Base-by-base conservation (phyloP, 2,888 invertebrate genomes). In the Phortica okadai region DNA sequence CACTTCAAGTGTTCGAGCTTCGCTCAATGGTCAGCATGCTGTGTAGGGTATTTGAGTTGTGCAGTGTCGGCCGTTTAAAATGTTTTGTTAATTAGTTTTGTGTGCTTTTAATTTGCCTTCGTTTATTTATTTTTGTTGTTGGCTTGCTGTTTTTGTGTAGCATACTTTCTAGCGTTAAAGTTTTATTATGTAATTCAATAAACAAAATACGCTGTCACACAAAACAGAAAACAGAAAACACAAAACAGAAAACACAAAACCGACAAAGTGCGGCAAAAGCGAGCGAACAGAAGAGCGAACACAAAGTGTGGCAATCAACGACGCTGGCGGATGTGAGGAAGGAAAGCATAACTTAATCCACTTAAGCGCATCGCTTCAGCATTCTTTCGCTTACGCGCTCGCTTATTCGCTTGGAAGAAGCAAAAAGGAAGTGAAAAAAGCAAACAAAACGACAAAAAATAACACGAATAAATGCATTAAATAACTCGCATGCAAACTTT, bases 151-250 rank as follows among this genome's bases (percentile, higher is more conserved):
- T 56, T 56, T 56, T 56, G 56, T 56, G 56, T 16, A 56, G 59
- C 59, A 59, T 59, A 59, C 21, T 59, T 59, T 59, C 59, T 21
- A 25, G 59, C 59, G 10, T 8, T 10, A 59, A 59, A 59, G 21
- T 59, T 59, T 59, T 59, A 59, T 59, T 59, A 21, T 21, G 21
- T 21, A 59, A 59, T 59, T 59, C 59, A 59, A 59, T 59, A 59
- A 59, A 59, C 59, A 21, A 59, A 59, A 59, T 59, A 59, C 59
- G 59, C 59, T 59, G 59, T 21, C 59, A 59, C 16, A 14, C 59
- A 21, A 16, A 21, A 59, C 21, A 14, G 25, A 16, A 3, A 33
- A 5, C 21, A 2, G 59, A 16, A 3, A 54, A 3, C 8, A 8
- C 3, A 16, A 16, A 58, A 21, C 11, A n/a, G 3, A 21, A n/a